Base-by-base conservation (phyloP, 2,113 vertebrate species). In the Amazona vittata region DNA sequence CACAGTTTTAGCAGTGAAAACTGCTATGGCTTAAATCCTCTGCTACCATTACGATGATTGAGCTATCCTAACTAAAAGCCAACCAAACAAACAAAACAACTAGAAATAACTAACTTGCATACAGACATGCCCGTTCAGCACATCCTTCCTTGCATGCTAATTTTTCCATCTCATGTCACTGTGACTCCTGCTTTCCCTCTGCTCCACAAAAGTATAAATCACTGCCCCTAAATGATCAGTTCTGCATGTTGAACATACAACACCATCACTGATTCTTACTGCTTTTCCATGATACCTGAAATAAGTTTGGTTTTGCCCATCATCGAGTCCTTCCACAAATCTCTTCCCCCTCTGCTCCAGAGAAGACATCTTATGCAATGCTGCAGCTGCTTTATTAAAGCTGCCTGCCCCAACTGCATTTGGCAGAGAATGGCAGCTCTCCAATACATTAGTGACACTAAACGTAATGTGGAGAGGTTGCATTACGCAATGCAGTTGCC, bases 111-210 rank as follows among this genome's bases (percentile, higher is more conserved):
- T 76, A 37, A 53, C 33, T 60, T 33, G 44, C 43, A 37, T 39
- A 49, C 17, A 16, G 24, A n/a, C 33, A 19, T n/a, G n/a, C 12
- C 12, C 2, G 1, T 35, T 93, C 57, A 75, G 53, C 73, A 68
- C 1, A 0, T 25, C 47, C 35, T 80, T 70, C 55, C 59, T 57
- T 63, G 29, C 53, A 47, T 5, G 14, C 19, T 52, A 16, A 17
- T 62, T 57, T 81, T 77, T 26, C n/a, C 3, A 5, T 43, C 47
- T 65, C 0, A 0, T 5, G 6, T n/a, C n/a, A 13, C 68, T 24
- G 17, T 28, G 55, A 74, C 17, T 83, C 71, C n/a, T 37, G 29
- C 74, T 70, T 44, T 83, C 28, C 5, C 31, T 60, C 68, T 50
- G 18, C 39, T 64, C 19, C 26, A 59, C 39, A 60, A 33, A 85